Base-by-base conservation (phyloP, 2,113 vertebrate species). In the Neopipo cinnamomea region DNA sequence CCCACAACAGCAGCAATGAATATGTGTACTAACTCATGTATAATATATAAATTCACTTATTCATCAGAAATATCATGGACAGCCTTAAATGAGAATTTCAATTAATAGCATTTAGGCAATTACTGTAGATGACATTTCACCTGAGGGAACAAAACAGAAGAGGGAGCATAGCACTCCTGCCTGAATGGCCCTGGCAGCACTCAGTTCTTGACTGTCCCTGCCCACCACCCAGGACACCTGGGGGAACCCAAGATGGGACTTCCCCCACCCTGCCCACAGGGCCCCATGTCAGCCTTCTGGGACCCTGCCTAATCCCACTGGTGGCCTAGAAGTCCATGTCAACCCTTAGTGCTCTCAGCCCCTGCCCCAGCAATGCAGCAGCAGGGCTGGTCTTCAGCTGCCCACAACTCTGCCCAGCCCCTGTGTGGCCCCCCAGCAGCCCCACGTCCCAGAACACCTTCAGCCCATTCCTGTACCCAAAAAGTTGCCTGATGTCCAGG, bases 291-390 rank as follows among this genome's bases (percentile, higher is more conserved):
- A 59, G 37, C 27, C 23, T 31, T 30, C 7, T 6, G 8, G 52
- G 25, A 21, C 33, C 23, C 8, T 22, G n/a, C 24, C 42, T 22
- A 6, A 3, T 5, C 22, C 39, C 16, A 39, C 12, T 21, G 10
- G 30, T 0, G 1, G 65, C n/a, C 30, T 31, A 23, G 30, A 25
- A 23, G 17, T 35, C 41, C 41, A 28, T 2, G 4, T 8, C 41
- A 62, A 37, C 28, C 9, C 37, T n/a, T 3, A 1, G 24, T 23
- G 49, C 24, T 8, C 2, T 11, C 7, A 44, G 14, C 16, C 37
- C 5, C 39, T 27, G 13, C 6, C 25, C 10, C 58, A 47, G 52
- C 0, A 3, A 47, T 1, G 6, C 7, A 2, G 1, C 19, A 72
- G 25, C 19, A 28, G 42, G 37, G 12, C 5, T 8, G 17, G 11